A percentile compares a stretch with the other conserved stretches of the same genome.
These are phyloP conservation scores for Drosophila nigritarsus DNA, from an alignment of 2,888 invertebrate genomes.

Conservation along the genomic window DNA sequence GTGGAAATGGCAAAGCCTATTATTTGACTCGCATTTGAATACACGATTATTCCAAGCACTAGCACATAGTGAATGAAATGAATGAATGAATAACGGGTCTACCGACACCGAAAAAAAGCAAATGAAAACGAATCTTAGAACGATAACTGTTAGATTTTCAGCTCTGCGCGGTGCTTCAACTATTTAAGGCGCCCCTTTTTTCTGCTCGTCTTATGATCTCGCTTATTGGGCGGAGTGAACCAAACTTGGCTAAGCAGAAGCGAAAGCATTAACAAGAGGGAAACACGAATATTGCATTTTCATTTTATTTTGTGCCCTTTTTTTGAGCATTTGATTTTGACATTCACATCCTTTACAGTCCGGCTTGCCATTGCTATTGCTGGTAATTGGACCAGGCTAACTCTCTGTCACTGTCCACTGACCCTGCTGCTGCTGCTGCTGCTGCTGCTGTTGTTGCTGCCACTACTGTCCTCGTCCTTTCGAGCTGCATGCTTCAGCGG, in stretches of 20 bases:
- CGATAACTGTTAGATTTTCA: not conserved
- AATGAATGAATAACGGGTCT: constrained; percentile 12
- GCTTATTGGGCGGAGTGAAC: constrained; percentile 22
- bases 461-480: constrained; percentile 2
- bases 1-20: constrained; percentile 44
- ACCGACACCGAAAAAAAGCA: constrained; percentile 21
- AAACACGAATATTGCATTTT: constrained; percentile 24
- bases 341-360: constrained; percentile 4
- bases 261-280: constrained; percentile 21
- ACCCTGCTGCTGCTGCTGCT: constrained; percentile 8
- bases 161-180: not conserved
- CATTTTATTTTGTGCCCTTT: not conserved
- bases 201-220: not conserved
- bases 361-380: constrained; percentile 24
- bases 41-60: constrained; percentile 9
- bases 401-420: constrained; percentile 35
- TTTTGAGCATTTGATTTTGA: constrained; percentile 12
- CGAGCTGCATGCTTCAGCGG: constrained; percentile 15
- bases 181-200: not conserved
- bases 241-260: constrained; percentile 24
- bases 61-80: constrained; percentile 11
- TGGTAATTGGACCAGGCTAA: constrained; percentile 63
- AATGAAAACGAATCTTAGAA: not conserved
- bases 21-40: constrained; percentile 39
- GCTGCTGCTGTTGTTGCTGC: not conserved